Conservation (phyloP, 2,797 vertebrate genomes). For the Sparidentex hasta region DNA sequence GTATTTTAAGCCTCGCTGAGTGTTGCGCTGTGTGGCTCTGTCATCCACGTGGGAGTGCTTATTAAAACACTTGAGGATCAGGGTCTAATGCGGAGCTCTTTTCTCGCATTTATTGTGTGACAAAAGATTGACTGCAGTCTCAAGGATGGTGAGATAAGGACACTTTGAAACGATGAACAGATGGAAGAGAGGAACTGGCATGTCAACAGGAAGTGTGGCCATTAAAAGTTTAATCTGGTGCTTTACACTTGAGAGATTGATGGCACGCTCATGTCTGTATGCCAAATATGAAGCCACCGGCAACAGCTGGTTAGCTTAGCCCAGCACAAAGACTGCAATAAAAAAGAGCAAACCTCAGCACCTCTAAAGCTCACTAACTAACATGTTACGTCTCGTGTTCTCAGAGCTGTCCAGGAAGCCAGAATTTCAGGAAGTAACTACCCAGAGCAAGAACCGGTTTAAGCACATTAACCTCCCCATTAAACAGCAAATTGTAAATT, state of each 20-base stretch:
- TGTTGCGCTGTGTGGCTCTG: not conserved
- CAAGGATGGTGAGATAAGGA: conserved; percentile 2
- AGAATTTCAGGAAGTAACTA: not conserved
- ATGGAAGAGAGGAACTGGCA: not conserved
- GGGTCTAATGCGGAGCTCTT: not conserved
- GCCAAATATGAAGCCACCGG: not conserved
- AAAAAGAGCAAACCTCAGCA: not conserved
- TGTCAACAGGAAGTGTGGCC: not conserved
- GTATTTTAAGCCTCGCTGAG: conserved; percentile 6
- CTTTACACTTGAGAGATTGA: not conserved
- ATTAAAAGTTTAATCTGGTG: not conserved
- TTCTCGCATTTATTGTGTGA: not conserved
- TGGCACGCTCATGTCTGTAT: not conserved
- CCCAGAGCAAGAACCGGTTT: not conserved
- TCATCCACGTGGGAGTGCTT: not conserved
- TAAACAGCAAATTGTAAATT: not conserved
- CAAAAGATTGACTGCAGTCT: not conserved
- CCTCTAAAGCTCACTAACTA: not conserved
- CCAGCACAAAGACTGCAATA: not conserved
- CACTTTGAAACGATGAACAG: not conserved
- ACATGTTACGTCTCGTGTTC: not conserved
- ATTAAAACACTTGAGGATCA: conserved; percentile 4
- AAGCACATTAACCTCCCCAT: not conserved
- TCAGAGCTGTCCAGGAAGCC: not conserved
- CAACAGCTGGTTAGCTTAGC: not conserved